Evolutionary conservation across 2,797 vertebrate species (phyloP).

Genomic region (Argyrosomus regius): DNA sequence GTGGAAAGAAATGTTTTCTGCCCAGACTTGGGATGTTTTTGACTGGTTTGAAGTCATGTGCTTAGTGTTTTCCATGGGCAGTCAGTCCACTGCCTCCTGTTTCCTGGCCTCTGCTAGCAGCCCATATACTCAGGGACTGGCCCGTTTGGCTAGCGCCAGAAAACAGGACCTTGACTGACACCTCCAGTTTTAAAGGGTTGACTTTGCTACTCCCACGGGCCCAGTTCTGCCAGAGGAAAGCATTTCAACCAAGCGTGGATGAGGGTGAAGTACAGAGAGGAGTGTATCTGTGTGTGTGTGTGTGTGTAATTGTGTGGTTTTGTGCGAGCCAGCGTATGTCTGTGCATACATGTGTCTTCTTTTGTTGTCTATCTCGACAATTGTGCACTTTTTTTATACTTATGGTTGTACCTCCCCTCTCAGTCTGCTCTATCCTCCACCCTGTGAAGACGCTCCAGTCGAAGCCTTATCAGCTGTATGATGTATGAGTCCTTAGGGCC

Average conservation of each 20-base stretch:
- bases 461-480: constrained; percentile 81
- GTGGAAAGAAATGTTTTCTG: constrained; percentile 40
- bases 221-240: constrained; percentile 77
- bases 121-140: constrained; percentile 62
- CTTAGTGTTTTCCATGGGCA: constrained; percentile 64
- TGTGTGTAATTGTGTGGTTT: constrained; percentile 26
- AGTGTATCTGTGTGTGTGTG: constrained; percentile 38
- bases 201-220: constrained; percentile 78
- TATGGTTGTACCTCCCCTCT: constrained; percentile 41
- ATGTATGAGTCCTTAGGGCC: constrained; percentile 83
- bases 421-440: constrained; percentile 57
- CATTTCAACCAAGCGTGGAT: constrained; percentile 75
- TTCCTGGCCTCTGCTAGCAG: constrained; percentile 71
- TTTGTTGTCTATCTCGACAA: constrained; percentile 48
- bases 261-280: constrained; percentile 57
- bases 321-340: constrained; percentile 35
- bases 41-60: constrained; percentile 53
- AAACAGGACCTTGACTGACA: constrained; percentile 80
- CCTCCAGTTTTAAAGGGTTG: constrained; percentile 83
- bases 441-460: constrained; percentile 71
- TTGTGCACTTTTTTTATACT: constrained; percentile 47
- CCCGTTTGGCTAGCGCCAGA: constrained; percentile 67
- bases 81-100: constrained; percentile 64
- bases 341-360: constrained; percentile 47
- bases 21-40: constrained; percentile 43